These are phyloP conservation scores for Heliocidaris erythrogramma DNA, from an alignment of 35 echinoderm and acorn worm species.

Conservation along the genomic window DNA sequence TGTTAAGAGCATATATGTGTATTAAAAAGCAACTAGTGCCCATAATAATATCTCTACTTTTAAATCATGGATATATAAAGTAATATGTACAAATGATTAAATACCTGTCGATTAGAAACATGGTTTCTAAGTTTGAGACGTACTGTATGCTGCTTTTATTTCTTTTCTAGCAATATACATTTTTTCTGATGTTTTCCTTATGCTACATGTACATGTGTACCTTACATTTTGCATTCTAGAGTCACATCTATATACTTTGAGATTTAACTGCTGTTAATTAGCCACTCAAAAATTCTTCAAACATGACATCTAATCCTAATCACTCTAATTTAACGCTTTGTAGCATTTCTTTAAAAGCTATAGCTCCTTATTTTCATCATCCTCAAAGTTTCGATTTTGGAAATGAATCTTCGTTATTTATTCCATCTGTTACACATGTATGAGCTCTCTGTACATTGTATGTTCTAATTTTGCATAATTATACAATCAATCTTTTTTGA, in stretches of 20 bases:
- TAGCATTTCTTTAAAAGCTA: neutral
- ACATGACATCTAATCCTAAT: neutral
- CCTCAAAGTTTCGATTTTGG: neutral
- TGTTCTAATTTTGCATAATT: neutral
- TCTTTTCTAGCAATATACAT: neutral
- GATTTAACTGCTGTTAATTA: neutral
- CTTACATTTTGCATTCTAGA: neutral
- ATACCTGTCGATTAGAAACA: too few species aligned
- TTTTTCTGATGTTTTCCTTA: neutral
- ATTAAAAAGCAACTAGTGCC: too few species aligned
- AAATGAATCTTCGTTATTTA: neutral
- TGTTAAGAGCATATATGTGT: too few species aligned
- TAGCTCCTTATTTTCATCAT: neutral
- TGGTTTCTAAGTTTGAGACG: neutral
- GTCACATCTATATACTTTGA: neutral
- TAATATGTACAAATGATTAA: too few species aligned
- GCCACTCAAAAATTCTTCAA: neutral
- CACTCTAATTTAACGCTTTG: neutral
- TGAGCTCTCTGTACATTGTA: neutral
- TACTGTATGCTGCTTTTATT: neutral
- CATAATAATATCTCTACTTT: too few species aligned
- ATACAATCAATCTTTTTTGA: neutral
- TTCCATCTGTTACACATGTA: neutral
- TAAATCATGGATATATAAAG: too few species aligned
- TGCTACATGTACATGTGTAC: neutral